phyloP scores from a whole-genome alignment of 2,113 vertebrate genomes.

The Ranitomeya variabilis region DNA sequence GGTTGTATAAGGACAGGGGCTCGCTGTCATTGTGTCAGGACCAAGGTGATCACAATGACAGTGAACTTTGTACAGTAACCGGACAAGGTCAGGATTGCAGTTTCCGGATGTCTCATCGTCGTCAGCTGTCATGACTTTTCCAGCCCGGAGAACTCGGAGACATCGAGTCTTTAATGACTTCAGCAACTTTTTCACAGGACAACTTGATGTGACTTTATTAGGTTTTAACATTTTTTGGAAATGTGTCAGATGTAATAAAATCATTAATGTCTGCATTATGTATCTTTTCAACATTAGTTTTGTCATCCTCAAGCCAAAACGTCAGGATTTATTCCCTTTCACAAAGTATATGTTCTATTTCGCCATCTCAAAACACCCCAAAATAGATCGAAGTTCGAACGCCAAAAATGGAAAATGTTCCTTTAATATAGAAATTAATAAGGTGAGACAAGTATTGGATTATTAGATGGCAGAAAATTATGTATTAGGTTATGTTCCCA shows the following conservation, averaged over 20 bases:
- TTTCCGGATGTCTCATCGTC: not conserved
- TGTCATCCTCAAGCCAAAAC: constrained; percentile 1
- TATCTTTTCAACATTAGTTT: constrained; percentile 13
- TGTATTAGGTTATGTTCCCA: not conserved
- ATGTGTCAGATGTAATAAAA: constrained; percentile 3
- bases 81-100: constrained; percentile 19
- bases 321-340: constrained; percentile 4
- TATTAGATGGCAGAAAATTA: not conserved
- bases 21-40: constrained; percentile 30
- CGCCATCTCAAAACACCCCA: not conserved
- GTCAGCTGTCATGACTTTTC: constrained; percentile 12
- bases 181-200: constrained; percentile 37
- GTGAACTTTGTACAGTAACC: not conserved
- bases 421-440: not conserved
- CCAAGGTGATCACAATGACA: constrained; percentile 14
- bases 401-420: not conserved
- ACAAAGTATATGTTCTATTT: not conserved
- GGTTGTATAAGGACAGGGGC: not conserved
- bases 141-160: not conserved
- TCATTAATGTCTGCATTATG: constrained; percentile 30
- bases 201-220: constrained; percentile 30
- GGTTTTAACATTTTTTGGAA: constrained; percentile 10
- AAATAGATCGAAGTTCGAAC: not conserved
- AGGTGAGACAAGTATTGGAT: not conserved
- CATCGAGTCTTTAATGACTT: not conserved